Evolutionary conservation across 2,113 vertebrate species (phyloP).

Genomic region (Porphyrio hochstetteri): DNA sequence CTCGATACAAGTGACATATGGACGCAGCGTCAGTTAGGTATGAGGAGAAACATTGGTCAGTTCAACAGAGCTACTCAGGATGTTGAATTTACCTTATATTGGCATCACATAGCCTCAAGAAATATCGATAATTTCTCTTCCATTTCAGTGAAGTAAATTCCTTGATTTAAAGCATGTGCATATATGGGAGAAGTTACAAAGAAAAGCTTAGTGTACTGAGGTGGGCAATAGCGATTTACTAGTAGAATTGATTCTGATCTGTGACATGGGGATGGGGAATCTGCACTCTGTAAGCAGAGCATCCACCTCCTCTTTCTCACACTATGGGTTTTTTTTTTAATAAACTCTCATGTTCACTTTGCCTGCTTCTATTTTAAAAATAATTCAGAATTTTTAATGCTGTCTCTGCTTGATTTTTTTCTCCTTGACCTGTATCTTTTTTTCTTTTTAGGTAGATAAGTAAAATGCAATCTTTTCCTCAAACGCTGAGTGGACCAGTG

Average conservation of each 20-base stretch:
- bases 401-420: not conserved
- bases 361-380: not conserved
- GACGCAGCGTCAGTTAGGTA: not conserved
- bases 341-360: not conserved
- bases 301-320: not conserved
- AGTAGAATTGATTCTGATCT: not conserved
- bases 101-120: not conserved
- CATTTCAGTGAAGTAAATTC: not conserved
- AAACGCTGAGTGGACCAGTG: not conserved
- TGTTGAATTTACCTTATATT: not conserved
- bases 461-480: not conserved
- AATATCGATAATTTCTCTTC: not conserved
- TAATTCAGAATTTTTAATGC: not conserved
- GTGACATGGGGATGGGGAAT: not conserved
- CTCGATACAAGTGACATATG: not conserved
- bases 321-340: not conserved
- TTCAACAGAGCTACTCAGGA: not conserved
- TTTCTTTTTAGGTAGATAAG: not conserved
- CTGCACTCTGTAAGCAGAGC: not conserved
- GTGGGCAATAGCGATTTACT: not conserved
- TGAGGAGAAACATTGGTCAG: not conserved
- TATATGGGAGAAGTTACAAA: not conserved
- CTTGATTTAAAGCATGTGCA: constrained; percentile 7
- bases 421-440: not conserved
- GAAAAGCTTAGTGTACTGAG: not conserved